Evolutionary conservation across 2,797 vertebrate genomes (phyloP).

Genomic region (Masticophis lateralis): DNA sequence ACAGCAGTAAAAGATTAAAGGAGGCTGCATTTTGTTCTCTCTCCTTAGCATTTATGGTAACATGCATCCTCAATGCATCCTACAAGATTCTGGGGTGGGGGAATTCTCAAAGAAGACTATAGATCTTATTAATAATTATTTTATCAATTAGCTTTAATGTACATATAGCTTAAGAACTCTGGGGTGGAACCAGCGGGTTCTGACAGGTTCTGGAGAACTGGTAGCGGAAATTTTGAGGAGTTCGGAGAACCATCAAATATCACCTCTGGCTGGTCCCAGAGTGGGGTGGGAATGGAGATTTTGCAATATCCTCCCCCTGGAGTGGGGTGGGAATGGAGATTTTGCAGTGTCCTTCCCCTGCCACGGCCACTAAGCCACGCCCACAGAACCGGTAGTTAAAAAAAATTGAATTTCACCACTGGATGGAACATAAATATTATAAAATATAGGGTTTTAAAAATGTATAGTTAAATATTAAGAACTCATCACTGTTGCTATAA

Average conservation of each 20-base stretch:
- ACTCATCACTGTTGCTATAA: neutral
- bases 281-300: too few species aligned
- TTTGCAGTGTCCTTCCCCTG: too few species aligned
- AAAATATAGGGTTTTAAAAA: conserved; percentile 25
- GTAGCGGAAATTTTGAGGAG: too few species aligned
- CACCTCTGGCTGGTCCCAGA: too few species aligned
- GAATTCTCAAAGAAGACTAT: neutral
- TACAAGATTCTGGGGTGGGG: neutral
- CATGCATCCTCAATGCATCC: neutral
- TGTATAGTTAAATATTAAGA: conserved; percentile 17
- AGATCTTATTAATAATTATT: neutral
- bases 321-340: too few species aligned
- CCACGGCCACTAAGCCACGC: too few species aligned
- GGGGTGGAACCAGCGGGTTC: too few species aligned
- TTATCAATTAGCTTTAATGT: neutral
- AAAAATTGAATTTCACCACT: too few species aligned
- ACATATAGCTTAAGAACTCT: neutral
- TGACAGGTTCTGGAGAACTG: too few species aligned
- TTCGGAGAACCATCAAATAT: too few species aligned
- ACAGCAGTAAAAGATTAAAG: neutral
- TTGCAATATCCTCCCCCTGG: too few species aligned
- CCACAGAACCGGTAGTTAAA: too few species aligned
- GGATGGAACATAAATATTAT: neutral
- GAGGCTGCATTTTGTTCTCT: neutral
- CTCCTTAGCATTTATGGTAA: neutral